Base-by-base conservation (phyloP, 1,140 invertebrate species). In the Brachionus plicatilis region DNA sequence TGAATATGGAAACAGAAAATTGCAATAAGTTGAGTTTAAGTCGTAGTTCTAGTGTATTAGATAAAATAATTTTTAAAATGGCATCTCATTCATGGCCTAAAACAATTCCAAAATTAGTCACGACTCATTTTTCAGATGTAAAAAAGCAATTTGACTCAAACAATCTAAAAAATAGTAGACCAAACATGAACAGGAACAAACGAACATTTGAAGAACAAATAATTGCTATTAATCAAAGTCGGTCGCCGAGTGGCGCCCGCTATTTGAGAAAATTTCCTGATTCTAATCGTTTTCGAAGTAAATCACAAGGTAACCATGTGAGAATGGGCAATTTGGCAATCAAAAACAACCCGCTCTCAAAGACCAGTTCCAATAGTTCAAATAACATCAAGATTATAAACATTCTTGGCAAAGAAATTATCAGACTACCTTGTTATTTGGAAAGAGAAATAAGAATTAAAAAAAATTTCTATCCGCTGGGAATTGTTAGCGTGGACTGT, bases 401-500 rank as follows among this genome's bases (percentile, higher is more conserved):
- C 11, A 82, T 83, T 24, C 65, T 83, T 29, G 60, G 87, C 84
- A 88, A 90, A 65, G 88, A 90, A 24, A 86, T 87, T 60, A 87
- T 89, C 12, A 88, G 89, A 68, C 87, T 93, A 27, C 92, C 93
- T n/a, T 70, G 89, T 14, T 89, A 90, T 29, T 88, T 93, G 3
- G 93, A 93, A 88, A 87, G 90, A 83, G 90, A 90, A 78, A 91
- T 93, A 78, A 91, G 91, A 86, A 88, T 93, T 6, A 91, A 90
- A 78, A 92, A 92, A 87, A 91, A 91, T 68, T 88, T 88, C 68
- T 90, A 91, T 72, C 90, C 91, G 78, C 86, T 93, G 70, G 93
- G 92, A 92, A 87, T 88, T n/a, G 65, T n/a, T 6, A 90, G 88
- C 12, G 89, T 93, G 5, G 92, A 92, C 78, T 87, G 89, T 37